Evolutionary conservation across 1,140 invertebrate species (phyloP).

Genomic region (Pentalonia nigronervosa): DNA sequence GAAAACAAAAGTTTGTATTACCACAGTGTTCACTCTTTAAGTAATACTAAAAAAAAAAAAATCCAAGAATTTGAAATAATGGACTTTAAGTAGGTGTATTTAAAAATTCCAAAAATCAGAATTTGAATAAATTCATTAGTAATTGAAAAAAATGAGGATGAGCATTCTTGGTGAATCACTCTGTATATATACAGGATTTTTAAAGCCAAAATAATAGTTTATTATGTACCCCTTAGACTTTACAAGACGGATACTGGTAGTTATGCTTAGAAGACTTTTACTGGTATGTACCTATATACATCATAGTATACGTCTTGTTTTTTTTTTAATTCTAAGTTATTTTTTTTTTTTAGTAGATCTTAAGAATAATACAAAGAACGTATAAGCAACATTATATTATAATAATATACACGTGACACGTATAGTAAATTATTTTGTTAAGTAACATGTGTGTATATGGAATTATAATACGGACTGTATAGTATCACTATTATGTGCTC

Average conservation of each 20-base stretch:
- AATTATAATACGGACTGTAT: not conserved
- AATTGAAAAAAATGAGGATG: too few species aligned
- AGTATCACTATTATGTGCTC: conserved; percentile 4
- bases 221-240: not conserved
- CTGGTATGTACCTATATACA: too few species aligned
- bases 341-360: not conserved
- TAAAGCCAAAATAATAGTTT: not conserved
- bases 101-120: too few species aligned
- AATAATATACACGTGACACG: not conserved
- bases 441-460: not conserved
- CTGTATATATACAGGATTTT: not conserved
- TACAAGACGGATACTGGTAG: too few species aligned
- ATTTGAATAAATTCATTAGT: too few species aligned
- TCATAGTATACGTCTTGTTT: not conserved
- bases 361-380: not conserved
- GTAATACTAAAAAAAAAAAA: too few species aligned
- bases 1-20: too few species aligned
- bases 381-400: not conserved
- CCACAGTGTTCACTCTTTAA: too few species aligned
- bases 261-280: too few species aligned
- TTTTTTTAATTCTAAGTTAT: not conserved
- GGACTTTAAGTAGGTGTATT: too few species aligned
- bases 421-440: not conserved
- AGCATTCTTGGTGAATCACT: too few species aligned
- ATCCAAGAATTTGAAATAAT: too few species aligned